Conservation (phyloP, 2,797 vertebrate genomes). For the Eulemur coronatus region DNA sequence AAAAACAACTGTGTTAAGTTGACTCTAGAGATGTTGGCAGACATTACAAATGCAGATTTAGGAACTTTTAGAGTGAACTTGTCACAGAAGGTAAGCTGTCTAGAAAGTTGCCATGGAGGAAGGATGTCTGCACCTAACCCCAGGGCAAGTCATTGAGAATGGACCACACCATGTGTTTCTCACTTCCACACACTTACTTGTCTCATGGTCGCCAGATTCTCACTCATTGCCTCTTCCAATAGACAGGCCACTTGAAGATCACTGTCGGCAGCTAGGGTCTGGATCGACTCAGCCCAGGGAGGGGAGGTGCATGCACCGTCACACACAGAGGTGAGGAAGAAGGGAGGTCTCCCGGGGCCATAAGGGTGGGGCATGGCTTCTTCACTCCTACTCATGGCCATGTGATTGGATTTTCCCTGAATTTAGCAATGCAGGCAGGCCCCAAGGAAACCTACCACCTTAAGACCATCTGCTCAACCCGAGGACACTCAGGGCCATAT, state of each 20-base stretch:
- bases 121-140: not conserved
- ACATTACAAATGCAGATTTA: not conserved
- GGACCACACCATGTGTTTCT: not conserved
- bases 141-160: not conserved
- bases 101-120: not conserved
- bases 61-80: not conserved
- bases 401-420: not conserved
- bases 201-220: not conserved
- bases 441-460: not conserved
- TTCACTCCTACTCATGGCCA: not conserved
- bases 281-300: too few relatives aligned
- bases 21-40: not conserved
- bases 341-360: fast-evolving
- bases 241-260: not conserved
- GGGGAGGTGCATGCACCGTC: fast-evolving
- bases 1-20: not conserved
- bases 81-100: not conserved
- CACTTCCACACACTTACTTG: not conserved
- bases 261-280: not conserved
- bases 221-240: not conserved
- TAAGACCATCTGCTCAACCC: not conserved
- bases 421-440: not conserved
- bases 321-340: not conserved
- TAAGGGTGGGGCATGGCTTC: not conserved
- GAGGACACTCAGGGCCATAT: not conserved